Percentiles rank a stretch among this genome's conserved stretches.
Evolutionary conservation across 2,888 invertebrate genomes (phyloP).

Genomic region (Cephalotes varians): DNA sequence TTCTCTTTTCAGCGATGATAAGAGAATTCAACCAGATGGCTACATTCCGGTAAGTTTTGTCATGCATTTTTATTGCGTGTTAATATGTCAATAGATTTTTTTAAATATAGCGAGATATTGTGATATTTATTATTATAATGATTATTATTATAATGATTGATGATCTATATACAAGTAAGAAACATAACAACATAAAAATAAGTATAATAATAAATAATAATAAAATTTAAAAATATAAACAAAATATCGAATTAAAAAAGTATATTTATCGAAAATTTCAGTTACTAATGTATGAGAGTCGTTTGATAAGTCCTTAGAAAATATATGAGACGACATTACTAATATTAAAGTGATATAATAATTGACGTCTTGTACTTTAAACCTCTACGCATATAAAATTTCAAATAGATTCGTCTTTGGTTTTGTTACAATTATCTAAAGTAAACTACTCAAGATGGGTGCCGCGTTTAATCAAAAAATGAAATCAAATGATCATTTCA

Average conservation of each 20-base stretch:
- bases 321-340: too few species aligned
- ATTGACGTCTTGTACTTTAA: too few species aligned
- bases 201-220: slow-evolving; percentile 1
- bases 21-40: slow-evolving; percentile 84
- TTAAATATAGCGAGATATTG: not conserved
- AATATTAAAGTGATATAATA: too few species aligned
- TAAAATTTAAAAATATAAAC: not conserved
- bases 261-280: not conserved
- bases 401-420: too few species aligned
- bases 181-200: not conserved
- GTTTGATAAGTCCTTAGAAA: too few species aligned
- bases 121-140: not conserved
- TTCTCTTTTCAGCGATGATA: slow-evolving; percentile 80
- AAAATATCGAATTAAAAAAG: not conserved
- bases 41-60: slow-evolving; percentile 84
- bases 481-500: too few species aligned
- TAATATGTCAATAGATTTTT: not conserved
- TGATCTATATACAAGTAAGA: not conserved
- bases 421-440: too few species aligned
- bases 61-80: not conserved
- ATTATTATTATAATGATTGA: too few species aligned
- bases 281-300: not conserved
- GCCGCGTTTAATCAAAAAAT: too few species aligned
- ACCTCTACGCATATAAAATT: too few species aligned
- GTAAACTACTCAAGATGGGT: too few species aligned